These are phyloP conservation scores for Tethya wilhelma DNA, from an alignment of 37 sponge, comb jelly and placozoan genomes.

Conservation along the genomic window DNA sequence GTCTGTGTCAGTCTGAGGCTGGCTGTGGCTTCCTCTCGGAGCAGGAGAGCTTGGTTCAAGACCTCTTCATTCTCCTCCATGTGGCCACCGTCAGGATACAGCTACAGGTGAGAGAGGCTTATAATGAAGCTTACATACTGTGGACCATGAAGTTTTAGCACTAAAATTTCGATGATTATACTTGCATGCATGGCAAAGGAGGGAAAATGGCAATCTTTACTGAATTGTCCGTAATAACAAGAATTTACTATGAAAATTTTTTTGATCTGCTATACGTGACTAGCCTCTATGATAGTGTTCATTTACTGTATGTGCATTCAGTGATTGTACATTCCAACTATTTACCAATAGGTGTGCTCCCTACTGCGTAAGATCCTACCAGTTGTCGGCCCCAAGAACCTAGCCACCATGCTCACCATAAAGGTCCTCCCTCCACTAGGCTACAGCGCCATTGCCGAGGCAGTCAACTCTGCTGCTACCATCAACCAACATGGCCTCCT, in stretches of 20 bases:
- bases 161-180: no score
- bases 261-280: neutral
- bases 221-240: no score
- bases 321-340: neutral
- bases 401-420: slow-evolving; percentile 75
- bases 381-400: slow-evolving; percentile 78
- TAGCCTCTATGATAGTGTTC: no score
- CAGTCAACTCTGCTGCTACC: slow-evolving; percentile 70
- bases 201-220: no score
- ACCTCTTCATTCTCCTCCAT: slow-evolving; percentile 89
- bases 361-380: slow-evolving; percentile 81
- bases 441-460: slow-evolving; percentile 85
- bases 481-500: slow-evolving; percentile 79
- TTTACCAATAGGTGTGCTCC: slow-evolving; percentile 57
- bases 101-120: slow-evolving; percentile 78
- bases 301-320: neutral
- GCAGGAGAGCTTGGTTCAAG: slow-evolving; percentile 78
- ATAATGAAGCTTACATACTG: no score
- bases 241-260: neutral
- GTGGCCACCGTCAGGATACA: slow-evolving; percentile 84
- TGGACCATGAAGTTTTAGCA: no score
- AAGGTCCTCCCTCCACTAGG: slow-evolving; percentile 81
- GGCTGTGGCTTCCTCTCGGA: slow-evolving; percentile 84
- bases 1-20: slow-evolving; percentile 83
- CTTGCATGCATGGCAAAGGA: no score